Evolutionary conservation across 2,888 invertebrate genomes (phyloP).

Genomic region (Ormyrus rosae): DNA sequence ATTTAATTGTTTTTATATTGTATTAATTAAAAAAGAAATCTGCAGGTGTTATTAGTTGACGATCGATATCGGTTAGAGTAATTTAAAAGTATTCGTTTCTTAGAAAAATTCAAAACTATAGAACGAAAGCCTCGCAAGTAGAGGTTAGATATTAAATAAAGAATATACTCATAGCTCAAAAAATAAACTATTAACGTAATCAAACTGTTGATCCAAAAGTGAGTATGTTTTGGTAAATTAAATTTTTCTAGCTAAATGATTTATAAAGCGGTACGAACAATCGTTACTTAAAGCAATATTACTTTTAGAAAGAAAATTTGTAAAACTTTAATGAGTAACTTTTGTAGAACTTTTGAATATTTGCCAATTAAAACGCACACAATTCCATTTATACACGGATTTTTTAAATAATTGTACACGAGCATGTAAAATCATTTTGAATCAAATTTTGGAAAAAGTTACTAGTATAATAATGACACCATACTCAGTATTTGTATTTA

Average conservation of each 20-base stretch:
- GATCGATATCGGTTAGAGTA: conserved; percentile 32
- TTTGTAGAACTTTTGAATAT: background rate
- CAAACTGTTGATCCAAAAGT: conserved; percentile 37
- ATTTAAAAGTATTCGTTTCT: conserved; percentile 30
- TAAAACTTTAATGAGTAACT: conserved; percentile 3
- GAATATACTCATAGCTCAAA: conserved; percentile 34
- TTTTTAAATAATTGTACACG: conserved; percentile 11
- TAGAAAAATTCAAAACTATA: conserved; percentile 38
- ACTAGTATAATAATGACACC: conserved; percentile 40
- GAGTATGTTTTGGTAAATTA: conserved; percentile 26
- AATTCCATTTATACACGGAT: conserved; percentile 3
- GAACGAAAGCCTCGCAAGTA: conserved; percentile 42
- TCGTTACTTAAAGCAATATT: conserved; percentile 49
- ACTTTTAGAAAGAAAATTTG: conserved; percentile 17
- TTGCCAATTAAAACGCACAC: conserved; percentile 34
- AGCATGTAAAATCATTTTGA: conserved; percentile 1
- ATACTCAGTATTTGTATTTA: conserved; percentile 47
- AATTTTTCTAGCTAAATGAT: conserved; percentile 16
- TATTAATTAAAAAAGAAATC: conserved; percentile 21
- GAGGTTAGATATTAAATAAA: conserved; percentile 40
- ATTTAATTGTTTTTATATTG: conserved; percentile 31
- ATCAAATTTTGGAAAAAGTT: background rate
- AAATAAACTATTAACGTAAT: conserved; percentile 30
- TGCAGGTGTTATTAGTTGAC: conserved; percentile 26
- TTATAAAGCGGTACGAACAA: conserved; percentile 36